Evolutionary conservation across 1,140 invertebrate species (phyloP).

Genomic region (Copidosoma floridanum): DNA sequence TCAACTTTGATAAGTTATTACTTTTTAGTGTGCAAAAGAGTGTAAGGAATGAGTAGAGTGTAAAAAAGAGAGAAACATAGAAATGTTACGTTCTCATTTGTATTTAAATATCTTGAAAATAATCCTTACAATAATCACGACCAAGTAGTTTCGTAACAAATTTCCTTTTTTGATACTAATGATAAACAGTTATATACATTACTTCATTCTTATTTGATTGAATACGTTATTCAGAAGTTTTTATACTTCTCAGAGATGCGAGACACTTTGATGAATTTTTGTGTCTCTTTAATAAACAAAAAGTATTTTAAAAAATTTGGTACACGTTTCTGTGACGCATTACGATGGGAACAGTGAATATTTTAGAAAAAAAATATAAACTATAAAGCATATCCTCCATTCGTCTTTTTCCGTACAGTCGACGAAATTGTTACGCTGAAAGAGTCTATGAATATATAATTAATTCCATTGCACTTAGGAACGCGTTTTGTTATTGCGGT

Average conservation of each 20-base stretch:
- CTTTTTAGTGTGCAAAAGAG: slow-evolving; percentile 33
- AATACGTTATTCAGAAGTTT: too few relatives aligned
- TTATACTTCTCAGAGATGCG: slow-evolving; percentile 15
- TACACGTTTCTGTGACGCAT: slow-evolving; percentile 33
- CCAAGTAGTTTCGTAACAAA: slow-evolving; percentile 20
- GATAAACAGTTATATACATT: too few relatives aligned
- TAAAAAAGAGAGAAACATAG: slow-evolving; percentile 20
- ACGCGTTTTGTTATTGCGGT: slow-evolving; percentile 23
- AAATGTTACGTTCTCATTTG: slow-evolving; percentile 9
- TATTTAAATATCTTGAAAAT: slow-evolving; percentile 11
- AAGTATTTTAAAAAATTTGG: background rate
- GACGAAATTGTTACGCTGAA: slow-evolving; percentile 33
- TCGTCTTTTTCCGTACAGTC: slow-evolving; percentile 39
- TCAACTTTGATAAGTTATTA: slow-evolving; percentile 46
- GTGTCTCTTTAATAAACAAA: background rate
- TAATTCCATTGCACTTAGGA: slow-evolving; percentile 33
- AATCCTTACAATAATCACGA: slow-evolving; percentile 8
- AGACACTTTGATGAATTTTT: slow-evolving; percentile 10
- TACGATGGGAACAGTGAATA: slow-evolving; percentile 52
- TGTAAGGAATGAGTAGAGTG: slow-evolving; percentile 23
- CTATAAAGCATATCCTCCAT: slow-evolving; percentile 51
- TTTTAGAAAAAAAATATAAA: too few relatives aligned
- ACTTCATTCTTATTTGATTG: too few relatives aligned
- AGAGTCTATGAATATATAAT: too few relatives aligned
- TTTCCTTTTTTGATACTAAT: slow-evolving; percentile 22